Base-by-base conservation (phyloP, 2,113 vertebrate species). In the Lonchura striata region DNA sequence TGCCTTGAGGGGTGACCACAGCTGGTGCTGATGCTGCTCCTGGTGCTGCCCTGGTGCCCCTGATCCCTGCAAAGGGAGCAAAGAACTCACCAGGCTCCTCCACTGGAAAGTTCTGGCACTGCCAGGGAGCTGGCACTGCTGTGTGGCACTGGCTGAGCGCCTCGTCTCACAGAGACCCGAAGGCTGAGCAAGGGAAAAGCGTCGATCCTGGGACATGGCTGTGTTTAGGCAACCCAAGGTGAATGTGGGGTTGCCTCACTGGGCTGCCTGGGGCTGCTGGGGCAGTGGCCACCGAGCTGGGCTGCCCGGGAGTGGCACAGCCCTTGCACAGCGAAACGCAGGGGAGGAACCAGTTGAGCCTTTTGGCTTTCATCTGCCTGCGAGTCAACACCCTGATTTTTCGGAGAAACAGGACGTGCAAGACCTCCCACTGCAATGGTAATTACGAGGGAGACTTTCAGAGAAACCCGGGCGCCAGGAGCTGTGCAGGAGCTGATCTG, bases 351-450 rank as follows among this genome's bases (percentile, higher is more conserved):
- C 95, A 35, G 96, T 30, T 41, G 78, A 93, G 94, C 85, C 90
- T 77, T 92, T 41, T 0, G 7, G 37, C 96, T 96, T 96, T 95
- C 95, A 94, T 94, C 92, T 93, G 28, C 90, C 88, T 44, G 71
- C 22, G 12, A 90, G 95, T 93, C 95, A 85, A 90, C 95, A 95
- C 92, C 95, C 95, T 52, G 65, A 35, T 35, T 88, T 95, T 92
- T 93, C 7, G 1, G 88, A 70, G 90, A 94, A 94, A 94, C 95
- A 94, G 95, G 94, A 92, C 64, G 94, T 93, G 83, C 90, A 15
- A 93, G 95, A 53, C 88, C 96, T 97, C 92, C 88, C 96, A 94
- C 86, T 96, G 88, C 64, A 37, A 63, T 35, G 88, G 82, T 93
- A 97, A 97, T 94, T 88, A 92, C 23, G 31, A 78, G 47, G 61